These are phyloP conservation scores for Gnatocerus cornutus DNA, from an alignment of 2,888 invertebrate genomes.

Conservation along the genomic window DNA sequence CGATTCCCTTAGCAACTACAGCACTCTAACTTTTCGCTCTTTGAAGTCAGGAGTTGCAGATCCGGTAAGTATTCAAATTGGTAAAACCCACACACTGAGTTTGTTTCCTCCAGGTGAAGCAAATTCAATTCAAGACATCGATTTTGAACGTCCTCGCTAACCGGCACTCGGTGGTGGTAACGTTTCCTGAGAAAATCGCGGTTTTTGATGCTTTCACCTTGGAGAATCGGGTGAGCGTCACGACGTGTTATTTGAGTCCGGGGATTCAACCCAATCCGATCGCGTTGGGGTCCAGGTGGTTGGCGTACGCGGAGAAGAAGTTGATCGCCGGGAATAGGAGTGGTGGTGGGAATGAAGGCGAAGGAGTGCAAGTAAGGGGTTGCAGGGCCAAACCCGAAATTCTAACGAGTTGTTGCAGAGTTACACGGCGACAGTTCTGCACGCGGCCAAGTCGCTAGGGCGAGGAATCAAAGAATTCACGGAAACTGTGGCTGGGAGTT, in stretches of 20 bases:
- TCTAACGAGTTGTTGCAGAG: constrained; percentile 82
- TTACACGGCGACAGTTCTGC: constrained; percentile 93
- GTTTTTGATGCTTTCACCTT: constrained; percentile 92
- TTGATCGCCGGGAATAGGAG: constrained; percentile 85
- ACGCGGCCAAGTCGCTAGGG: constrained; percentile 94
- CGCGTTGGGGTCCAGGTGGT: constrained; percentile 89
- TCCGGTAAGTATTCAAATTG: constrained; percentile 74
- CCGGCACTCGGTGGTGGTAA: constrained; percentile 88
- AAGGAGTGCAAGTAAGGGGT: constrained; percentile 68
- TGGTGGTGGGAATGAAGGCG: constrained; percentile 87
- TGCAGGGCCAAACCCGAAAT: too few species aligned
- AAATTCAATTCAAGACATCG: constrained; percentile 93
- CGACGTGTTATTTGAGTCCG: constrained; percentile 91
- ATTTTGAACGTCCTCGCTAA: constrained; percentile 93
- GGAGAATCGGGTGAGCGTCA: constrained; percentile 89
- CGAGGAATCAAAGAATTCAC: constrained; percentile 92
- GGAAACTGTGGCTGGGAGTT: constrained; percentile 92
- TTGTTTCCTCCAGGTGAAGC: constrained; percentile 78
- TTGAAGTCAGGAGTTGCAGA: constrained; percentile 81
- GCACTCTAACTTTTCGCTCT: constrained; percentile 89
- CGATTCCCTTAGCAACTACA: constrained; percentile 80
- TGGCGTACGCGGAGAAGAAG: constrained; percentile 91
- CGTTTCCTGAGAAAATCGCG: constrained; percentile 92
- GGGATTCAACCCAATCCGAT: constrained; percentile 88
- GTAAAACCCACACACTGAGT: not conserved